Base-by-base conservation (phyloP, 2,113 vertebrate species). In the Vombatus ursinus region DNA sequence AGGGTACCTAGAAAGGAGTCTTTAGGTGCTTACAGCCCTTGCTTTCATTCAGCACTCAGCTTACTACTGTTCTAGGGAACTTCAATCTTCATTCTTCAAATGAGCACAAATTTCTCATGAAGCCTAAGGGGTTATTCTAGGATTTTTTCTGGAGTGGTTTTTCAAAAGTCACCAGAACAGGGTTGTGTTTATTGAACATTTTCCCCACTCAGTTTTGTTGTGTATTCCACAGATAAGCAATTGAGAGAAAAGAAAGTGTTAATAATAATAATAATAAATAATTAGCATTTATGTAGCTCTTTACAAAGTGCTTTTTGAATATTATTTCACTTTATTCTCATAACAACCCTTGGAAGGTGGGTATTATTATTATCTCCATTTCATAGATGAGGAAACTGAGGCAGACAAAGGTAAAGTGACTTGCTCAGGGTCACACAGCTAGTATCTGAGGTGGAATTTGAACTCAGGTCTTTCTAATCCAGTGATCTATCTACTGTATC, bases 181-280 rank as follows among this genome's bases (percentile, higher is more conserved):
- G 47, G 61, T 26, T 23, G 50, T 95, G 22, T 93, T 94, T 92
- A 50, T 93, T 92, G 90, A 31, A 47, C 22, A 77, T 92, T 37
- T 51, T 92, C 19, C 24, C 8, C 37, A 94, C 93, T 94, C 51
- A 93, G n/a, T 9, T 93, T 94, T 24, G 2, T 50, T 95, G 77
- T 54, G 95, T 95, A 49, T 44, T 93, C 91, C 31, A 8, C 52
- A 90, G 23, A 92, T 50, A 22, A 22, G 49, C 44, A 91, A 52
- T 52, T n/a, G 61, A 93, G 53, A 94, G 50, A 51, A 68, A n/a
- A 89, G 49, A 94, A 91, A 89, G 25, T 90, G 31, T 50, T 53
- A 50, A 68, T 44, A 57, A 91, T 95, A 89, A 94, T 37, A 89
- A 94, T 37, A 89, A 49, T 2, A 23, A 77, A 89, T 31, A 92